Percentiles rank a stretch among this genome's conserved stretches.
Evolutionary conservation across 2,797 vertebrate genomes (phyloP).

Genomic region (Sparus aurata): DNA sequence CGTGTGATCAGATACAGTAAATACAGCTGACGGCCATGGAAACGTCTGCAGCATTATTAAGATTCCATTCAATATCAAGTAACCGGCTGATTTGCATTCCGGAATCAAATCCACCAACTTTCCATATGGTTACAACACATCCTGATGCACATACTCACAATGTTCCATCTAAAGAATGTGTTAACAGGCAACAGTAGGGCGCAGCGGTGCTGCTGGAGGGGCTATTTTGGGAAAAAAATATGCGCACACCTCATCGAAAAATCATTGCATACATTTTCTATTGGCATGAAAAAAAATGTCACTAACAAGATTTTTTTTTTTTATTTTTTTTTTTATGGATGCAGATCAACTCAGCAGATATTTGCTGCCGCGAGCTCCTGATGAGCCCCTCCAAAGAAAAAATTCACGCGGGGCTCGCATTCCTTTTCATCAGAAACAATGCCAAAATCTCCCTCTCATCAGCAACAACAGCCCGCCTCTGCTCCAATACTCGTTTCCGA

Average conservation of each 20-base stretch:
- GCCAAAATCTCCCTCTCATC: conserved; percentile 4
- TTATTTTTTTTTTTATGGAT: neutral
- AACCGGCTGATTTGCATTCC: neutral
- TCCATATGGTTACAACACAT: neutral
- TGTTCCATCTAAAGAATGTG: conserved; percentile 29
- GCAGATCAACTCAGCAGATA: neutral
- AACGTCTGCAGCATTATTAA: conserved; percentile 1
- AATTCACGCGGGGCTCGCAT: conserved; percentile 24
- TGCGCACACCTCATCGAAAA: conserved; percentile 34
- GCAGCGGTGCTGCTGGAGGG: neutral
- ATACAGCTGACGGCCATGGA: conserved; percentile 17
- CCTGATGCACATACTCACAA: conserved; percentile 21
- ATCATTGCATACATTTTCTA: neutral
- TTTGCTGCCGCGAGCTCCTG: neutral
- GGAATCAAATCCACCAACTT: conserved; percentile 17
- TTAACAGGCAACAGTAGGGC: conserved; percentile 11
- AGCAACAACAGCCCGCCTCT: neutral
- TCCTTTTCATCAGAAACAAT: conserved; percentile 45
- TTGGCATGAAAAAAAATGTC: neutral
- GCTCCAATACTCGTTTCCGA: conserved; percentile 9
- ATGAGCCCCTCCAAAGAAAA: conserved; percentile 11
- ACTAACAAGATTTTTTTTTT: neutral
- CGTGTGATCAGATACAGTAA: conserved; percentile 15
- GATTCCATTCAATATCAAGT: too few species aligned
- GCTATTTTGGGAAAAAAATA: conserved; percentile 43